phyloP scores from a whole-genome alignment of 1,140 invertebrate genomes.

The Drosophila athabasca region DNA sequence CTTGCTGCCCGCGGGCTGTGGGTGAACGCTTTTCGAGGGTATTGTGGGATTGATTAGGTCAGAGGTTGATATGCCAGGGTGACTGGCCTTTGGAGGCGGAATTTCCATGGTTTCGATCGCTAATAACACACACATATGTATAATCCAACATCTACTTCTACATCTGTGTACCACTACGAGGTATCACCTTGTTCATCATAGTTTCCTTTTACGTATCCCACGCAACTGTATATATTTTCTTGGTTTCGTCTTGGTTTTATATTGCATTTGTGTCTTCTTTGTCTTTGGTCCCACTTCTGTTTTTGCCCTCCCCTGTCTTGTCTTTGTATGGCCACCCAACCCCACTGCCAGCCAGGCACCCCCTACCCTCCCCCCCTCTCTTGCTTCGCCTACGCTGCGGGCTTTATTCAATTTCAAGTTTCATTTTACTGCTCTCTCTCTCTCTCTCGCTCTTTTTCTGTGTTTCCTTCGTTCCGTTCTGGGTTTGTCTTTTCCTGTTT shows the following conservation, averaged over 20 bases:
- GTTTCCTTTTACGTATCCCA: neutral
- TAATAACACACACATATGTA: too few relatives aligned
- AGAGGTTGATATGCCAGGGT: neutral
- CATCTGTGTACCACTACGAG: conserved; percentile 11
- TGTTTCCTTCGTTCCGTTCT: conserved; percentile 30
- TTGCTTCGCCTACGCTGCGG: conserved; percentile 22
- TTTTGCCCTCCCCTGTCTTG: conserved; percentile 8
- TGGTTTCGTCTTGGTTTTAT: conserved; percentile 53
- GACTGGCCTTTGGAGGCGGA: too few relatives aligned
- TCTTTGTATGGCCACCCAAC: neutral
- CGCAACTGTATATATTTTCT: conserved; percentile 3
- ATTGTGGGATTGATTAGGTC: conserved; percentile 6
- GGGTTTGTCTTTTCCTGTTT: conserved; percentile 77
- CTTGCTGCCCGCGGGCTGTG: neutral
- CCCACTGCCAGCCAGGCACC: too few relatives aligned
- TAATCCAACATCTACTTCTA: too few relatives aligned
- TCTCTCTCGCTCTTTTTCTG: neutral
- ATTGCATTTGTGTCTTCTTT: conserved; percentile 61
- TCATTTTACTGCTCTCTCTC: conserved; percentile 50
- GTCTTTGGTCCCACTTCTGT: conserved; percentile 34
- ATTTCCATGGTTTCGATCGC: too few relatives aligned
- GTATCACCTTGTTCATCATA: conserved; percentile 15
- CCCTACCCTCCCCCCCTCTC: neutral
- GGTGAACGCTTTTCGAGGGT: neutral
- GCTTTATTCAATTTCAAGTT: conserved; percentile 81